These are phyloP conservation scores for Adelognathus sp. DNA, from an alignment of 2,888 invertebrate genomes.

Conservation along the genomic window DNA sequence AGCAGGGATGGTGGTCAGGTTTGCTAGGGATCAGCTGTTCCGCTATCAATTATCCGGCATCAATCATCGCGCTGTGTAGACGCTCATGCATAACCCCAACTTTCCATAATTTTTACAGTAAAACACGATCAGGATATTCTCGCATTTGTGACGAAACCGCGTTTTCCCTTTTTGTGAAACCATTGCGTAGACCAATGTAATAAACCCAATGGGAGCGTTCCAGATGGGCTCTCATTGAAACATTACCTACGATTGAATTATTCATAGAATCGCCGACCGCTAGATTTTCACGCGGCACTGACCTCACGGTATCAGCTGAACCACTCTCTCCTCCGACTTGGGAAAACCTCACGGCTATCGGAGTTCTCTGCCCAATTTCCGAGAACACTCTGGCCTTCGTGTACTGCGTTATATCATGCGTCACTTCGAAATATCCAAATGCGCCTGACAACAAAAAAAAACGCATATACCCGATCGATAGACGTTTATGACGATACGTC, in stretches of 20 bases:
- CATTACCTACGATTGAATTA: slow-evolving; percentile 22
- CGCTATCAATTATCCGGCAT: no score
- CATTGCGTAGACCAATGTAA: no score
- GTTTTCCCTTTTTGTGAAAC: slow-evolving; percentile 43
- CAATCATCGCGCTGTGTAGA: no score
- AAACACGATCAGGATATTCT: background rate
- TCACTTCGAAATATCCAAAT: slow-evolving; percentile 94
- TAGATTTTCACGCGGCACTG: slow-evolving; percentile 53
- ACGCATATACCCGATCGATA: no score
- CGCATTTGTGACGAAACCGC: slow-evolving; percentile 24
- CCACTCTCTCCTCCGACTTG: slow-evolving; percentile 95
- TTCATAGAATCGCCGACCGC: slow-evolving; percentile 10
- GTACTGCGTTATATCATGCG: slow-evolving; percentile 92
- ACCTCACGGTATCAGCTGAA: slow-evolving; percentile 91
- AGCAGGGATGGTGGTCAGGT: no score
- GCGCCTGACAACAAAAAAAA: slow-evolving; percentile 86
- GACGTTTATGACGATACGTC: background rate
- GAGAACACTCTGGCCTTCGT: slow-evolving; percentile 91
- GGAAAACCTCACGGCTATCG: slow-evolving; percentile 91
- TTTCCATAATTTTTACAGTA: no score
- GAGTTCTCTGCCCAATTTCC: slow-evolving; percentile 89
- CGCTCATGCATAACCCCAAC: no score
- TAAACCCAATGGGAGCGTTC: background rate
- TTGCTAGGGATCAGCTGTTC: no score
- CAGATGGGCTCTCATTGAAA: background rate